A percentile compares a stretch with the other conserved stretches of the same genome.
phyloP scores from a whole-genome alignment of 2,797 vertebrate species.

The Macrochelys suwanniensis region DNA sequence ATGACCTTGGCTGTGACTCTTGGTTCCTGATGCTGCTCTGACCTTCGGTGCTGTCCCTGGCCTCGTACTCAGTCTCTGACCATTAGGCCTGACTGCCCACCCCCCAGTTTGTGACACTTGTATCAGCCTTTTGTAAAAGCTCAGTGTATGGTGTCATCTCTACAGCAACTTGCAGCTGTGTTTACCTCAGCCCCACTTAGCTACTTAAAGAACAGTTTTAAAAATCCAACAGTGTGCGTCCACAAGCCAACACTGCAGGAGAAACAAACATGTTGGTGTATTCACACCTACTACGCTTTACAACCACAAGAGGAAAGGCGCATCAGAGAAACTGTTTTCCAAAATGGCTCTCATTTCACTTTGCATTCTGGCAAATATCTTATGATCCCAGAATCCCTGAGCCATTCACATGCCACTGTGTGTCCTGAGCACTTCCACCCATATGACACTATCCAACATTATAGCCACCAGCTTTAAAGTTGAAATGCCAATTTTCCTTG shows the following conservation, averaged over 20 bases:
- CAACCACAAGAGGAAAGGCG: background rate
- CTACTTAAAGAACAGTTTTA: background rate
- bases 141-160: background rate
- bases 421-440: background rate
- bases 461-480: background rate
- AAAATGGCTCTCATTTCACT: background rate
- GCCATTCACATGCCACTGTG: too few relatives aligned
- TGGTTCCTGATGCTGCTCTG: too few relatives aligned
- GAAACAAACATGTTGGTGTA: background rate
- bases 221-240: background rate
- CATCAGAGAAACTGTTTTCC: background rate
- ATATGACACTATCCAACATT: background rate
- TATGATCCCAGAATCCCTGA: background rate
- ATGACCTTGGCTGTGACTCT: background rate
- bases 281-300: background rate
- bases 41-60: too few relatives aligned
- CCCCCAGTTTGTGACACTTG: background rate
- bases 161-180: background rate
- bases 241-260: background rate
- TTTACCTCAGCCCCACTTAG: background rate
- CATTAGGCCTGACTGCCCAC: background rate
- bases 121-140: background rate
- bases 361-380: rapidly evolving
- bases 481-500: background rate
- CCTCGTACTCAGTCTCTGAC: background rate